Evolutionary conservation across 2,113 vertebrate species (phyloP).

Genomic region (Romanogobio albipinnatus): DNA sequence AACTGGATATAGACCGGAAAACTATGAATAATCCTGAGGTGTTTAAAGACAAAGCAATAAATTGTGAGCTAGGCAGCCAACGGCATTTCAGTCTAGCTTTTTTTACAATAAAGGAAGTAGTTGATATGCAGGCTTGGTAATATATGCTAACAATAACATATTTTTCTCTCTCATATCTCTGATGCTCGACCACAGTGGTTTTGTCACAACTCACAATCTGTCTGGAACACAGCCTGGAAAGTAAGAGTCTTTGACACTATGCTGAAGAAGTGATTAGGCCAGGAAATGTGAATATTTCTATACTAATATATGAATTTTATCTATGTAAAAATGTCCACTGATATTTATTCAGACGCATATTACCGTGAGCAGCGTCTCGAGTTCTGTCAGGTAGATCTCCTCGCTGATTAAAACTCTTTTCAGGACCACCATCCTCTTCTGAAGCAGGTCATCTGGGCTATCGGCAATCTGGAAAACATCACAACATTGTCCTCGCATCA

Average conservation of each 20-base stretch:
- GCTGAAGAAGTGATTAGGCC: background rate
- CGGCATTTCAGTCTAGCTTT: background rate
- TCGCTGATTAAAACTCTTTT: slow-evolving; percentile 72
- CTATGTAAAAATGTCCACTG: background rate
- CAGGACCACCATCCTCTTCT: slow-evolving; percentile 70
- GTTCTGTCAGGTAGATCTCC: slow-evolving; percentile 74
- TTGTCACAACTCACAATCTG: background rate
- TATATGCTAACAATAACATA: background rate
- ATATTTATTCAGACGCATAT: background rate
- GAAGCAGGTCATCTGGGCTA: slow-evolving; percentile 66
- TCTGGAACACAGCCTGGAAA: background rate
- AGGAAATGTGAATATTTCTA: background rate
- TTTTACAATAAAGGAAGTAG: background rate
- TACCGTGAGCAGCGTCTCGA: slow-evolving; percentile 77
- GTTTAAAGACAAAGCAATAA: background rate
- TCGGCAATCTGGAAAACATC: slow-evolving; percentile 56
- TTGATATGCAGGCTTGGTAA: background rate
- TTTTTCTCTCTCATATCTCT: background rate
- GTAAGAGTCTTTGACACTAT: background rate
- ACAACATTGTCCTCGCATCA: background rate
- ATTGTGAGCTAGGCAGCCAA: background rate
- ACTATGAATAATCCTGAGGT: background rate
- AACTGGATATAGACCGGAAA: background rate
- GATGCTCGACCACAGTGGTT: background rate
- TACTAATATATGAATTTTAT: too few species aligned